Conservation (phyloP, 1,140 invertebrate genomes). For the Akabosia matsudoensis region DNA sequence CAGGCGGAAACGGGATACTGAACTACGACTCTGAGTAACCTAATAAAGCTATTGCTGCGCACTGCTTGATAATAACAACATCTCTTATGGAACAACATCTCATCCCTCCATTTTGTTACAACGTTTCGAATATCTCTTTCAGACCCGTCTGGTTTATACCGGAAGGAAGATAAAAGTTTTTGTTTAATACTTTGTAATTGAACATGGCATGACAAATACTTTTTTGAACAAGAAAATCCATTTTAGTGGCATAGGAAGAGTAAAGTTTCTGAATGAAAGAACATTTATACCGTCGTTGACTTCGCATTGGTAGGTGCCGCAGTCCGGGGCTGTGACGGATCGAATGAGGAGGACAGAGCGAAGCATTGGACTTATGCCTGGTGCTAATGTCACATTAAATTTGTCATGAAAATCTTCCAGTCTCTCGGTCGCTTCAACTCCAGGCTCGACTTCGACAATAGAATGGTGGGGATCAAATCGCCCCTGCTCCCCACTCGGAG, state of each 20-base stretch:
- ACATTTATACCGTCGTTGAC: slow-evolving; percentile 41
- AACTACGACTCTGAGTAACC: too few relatives aligned
- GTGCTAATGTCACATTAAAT: slow-evolving; percentile 46
- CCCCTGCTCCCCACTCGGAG: background rate
- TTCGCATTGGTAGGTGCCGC: slow-evolving; percentile 42
- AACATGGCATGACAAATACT: background rate
- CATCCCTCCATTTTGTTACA: too few relatives aligned
- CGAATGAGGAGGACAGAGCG: slow-evolving; percentile 43
- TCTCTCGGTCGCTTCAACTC: background rate
- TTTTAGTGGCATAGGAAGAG: slow-evolving; percentile 45
- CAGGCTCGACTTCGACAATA: slow-evolving; percentile 17
- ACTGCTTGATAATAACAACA: too few relatives aligned
- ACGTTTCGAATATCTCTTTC: too few relatives aligned
- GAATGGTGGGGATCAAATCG: slow-evolving; percentile 10
- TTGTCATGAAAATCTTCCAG: slow-evolving; percentile 46
- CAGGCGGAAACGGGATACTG: too few relatives aligned
- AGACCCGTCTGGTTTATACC: too few relatives aligned
- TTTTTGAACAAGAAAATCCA: background rate
- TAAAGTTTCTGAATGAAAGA: slow-evolving; percentile 41
- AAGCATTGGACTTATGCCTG: slow-evolving; percentile 45
- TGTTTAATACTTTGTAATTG: too few relatives aligned
- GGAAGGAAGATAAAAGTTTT: too few relatives aligned
- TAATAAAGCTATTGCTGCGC: too few relatives aligned
- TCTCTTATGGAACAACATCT: too few relatives aligned
- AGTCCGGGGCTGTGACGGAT: slow-evolving; percentile 23